phyloP scores from a whole-genome alignment of 2,113 vertebrate species.

The Paratilapia polleni region DNA sequence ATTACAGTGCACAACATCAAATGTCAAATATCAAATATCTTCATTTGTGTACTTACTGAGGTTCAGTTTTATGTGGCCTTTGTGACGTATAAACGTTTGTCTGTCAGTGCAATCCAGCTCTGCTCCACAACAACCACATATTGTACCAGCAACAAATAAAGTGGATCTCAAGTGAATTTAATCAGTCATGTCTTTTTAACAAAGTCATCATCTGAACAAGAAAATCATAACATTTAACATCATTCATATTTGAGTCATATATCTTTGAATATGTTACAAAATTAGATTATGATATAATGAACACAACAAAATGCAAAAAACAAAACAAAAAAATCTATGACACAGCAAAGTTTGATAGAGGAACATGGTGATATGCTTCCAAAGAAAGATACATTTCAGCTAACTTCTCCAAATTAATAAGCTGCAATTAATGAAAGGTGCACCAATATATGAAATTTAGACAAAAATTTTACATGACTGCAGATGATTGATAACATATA shows the following conservation, averaged over 20 bases:
- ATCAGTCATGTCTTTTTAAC: slow-evolving; percentile 64
- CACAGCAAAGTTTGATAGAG: slow-evolving; percentile 39
- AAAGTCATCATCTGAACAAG: slow-evolving; percentile 66
- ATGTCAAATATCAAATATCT: not conserved
- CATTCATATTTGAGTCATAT: slow-evolving; percentile 58
- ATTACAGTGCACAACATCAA: not conserved
- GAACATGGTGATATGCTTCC: slow-evolving; percentile 23
- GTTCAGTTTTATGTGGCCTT: not conserved
- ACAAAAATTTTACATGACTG: slow-evolving; percentile 24
- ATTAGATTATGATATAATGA: slow-evolving; percentile 59
- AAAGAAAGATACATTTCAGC: slow-evolving; percentile 24
- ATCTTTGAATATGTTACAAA: slow-evolving; percentile 74
- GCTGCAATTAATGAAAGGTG: not conserved
- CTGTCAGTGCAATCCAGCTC: not conserved
- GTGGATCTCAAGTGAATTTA: slow-evolving; percentile 50
- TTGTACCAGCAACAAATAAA: not conserved
- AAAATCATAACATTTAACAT: slow-evolving; percentile 72
- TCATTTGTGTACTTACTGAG: not conserved
- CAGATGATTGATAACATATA: not conserved
- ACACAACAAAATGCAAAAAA: slow-evolving; percentile 61
- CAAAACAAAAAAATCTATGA: slow-evolving; percentile 41
- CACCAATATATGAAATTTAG: slow-evolving; percentile 23
- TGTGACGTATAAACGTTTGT: not conserved
- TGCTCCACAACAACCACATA: not conserved
- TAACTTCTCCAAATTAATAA: slow-evolving; percentile 1